A percentile compares a stretch with the other conserved stretches of the same genome.
phyloP scores from a whole-genome alignment of 2,888 invertebrate genomes.

The Diarsia brunnea region DNA sequence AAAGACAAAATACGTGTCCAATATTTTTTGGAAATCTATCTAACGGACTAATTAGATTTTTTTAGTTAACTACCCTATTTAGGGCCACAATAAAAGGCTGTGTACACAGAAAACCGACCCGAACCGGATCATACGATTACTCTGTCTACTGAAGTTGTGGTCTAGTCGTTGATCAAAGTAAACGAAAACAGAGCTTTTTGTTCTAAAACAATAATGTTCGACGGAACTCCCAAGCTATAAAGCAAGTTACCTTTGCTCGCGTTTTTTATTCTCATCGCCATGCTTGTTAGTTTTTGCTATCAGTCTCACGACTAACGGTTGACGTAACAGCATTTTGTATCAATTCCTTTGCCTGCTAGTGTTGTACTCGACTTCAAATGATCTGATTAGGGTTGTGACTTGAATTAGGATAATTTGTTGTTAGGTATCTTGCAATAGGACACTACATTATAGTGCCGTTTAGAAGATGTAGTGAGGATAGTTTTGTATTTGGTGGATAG shows the following conservation, averaged over 20 bases:
- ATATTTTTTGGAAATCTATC: too few relatives aligned
- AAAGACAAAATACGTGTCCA: too few relatives aligned
- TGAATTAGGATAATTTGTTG: constrained; percentile 35
- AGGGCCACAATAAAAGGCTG: too few relatives aligned
- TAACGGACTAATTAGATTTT: too few relatives aligned
- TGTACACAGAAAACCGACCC: too few relatives aligned
- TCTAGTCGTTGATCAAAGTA: too few relatives aligned
- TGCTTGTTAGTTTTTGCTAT: constrained; percentile 63
- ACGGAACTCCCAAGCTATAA: constrained; percentile 44
- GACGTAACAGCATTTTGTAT: constrained; percentile 70
- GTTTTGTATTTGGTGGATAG: neutral
- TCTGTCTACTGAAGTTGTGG: too few relatives aligned
- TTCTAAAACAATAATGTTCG: neutral
- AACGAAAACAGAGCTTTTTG: too few relatives aligned
- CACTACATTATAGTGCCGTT: neutral
- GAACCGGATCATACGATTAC: too few relatives aligned
- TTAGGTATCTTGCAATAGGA: constrained; percentile 4
- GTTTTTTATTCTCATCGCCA: constrained; percentile 58
- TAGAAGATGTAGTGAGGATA: neutral
- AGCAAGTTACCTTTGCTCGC: constrained; percentile 32
- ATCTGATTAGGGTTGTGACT: constrained; percentile 37
- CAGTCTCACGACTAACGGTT: constrained; percentile 69
- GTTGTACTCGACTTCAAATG: constrained; percentile 40
- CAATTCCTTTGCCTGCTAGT: constrained; percentile 41
- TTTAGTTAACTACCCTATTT: neutral